Percentiles rank a stretch among this genome's conserved stretches.
These are phyloP conservation scores for Cactoblastis cactorum DNA, from an alignment of 2,888 invertebrate species.

Conservation along the genomic window DNA sequence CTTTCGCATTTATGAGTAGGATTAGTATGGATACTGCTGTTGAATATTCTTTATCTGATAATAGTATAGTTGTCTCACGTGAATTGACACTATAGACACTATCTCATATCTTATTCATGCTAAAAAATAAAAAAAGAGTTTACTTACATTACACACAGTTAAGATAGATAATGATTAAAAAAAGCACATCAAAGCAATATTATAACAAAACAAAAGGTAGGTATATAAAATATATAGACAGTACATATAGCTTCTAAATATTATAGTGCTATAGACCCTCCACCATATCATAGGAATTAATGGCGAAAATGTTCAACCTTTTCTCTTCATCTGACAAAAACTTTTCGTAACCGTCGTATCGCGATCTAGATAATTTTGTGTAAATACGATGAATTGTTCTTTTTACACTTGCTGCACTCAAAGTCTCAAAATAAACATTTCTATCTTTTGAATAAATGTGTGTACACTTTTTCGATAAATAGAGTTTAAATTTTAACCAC, in stretches of 20 bases:
- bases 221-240: background rate
- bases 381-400: conserved; percentile 62
- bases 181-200: no score
- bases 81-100: background rate
- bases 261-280: conserved; percentile 43
- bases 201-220: background rate
- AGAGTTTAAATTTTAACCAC: conserved; percentile 51
- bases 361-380: conserved; percentile 55
- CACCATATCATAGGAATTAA: conserved; percentile 49
- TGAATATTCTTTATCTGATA: no score
- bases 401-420: conserved; percentile 56
- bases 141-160: background rate
- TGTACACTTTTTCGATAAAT: conserved; percentile 41
- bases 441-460: conserved; percentile 38
- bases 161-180: background rate
- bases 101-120: background rate
- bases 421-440: conserved; percentile 52
- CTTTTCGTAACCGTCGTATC: conserved; percentile 79
- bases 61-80: no score
- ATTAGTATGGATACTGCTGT: no score
- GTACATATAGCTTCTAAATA: background rate
- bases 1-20: no score
- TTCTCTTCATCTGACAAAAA: conserved; percentile 85
- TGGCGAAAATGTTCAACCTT: conserved; percentile 68
- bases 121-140: conserved; percentile 7